These are phyloP conservation scores for Sinosuthora webbiana DNA, from an alignment of 2,113 vertebrate species.

Conservation along the genomic window DNA sequence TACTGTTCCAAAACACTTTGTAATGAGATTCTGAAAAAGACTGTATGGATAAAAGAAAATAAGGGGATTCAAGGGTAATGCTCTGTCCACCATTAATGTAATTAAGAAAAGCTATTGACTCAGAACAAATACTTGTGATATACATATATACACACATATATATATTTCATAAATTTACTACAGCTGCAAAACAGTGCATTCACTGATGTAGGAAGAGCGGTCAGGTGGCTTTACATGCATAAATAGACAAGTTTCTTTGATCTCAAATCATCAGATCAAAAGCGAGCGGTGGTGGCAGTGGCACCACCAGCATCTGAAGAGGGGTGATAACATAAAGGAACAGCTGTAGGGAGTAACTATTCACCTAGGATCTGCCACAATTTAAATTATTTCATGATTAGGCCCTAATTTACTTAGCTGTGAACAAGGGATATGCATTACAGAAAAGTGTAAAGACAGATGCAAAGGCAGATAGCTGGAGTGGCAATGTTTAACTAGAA, in stretches of 20 bases:
- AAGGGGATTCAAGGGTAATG: not conserved
- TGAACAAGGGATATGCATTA: accelerated
- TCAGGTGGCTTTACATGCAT: not conserved
- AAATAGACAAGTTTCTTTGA: not conserved
- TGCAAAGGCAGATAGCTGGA: not conserved
- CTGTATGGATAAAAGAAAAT: not conserved
- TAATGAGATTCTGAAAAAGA: not conserved
- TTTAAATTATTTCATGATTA: not conserved
- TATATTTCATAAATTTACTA: not conserved
- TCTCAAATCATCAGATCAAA: not conserved
- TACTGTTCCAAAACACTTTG: not conserved
- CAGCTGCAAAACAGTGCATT: not conserved
- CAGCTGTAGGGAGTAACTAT: not conserved
- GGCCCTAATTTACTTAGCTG: not conserved
- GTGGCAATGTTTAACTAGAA: not conserved
- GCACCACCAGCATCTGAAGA: not conserved
- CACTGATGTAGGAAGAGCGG: not conserved
- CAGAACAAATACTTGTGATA: not conserved
- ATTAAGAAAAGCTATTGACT: not conserved
- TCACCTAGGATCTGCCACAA: not conserved
- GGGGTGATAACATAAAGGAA: not conserved
- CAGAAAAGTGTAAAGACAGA: not conserved
- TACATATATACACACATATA: not conserved
- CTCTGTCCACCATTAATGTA: not conserved
- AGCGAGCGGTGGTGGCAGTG: accelerated